These are phyloP conservation scores for Acronicta aceris DNA, from an alignment of 2,888 invertebrate genomes.

Conservation along the genomic window DNA sequence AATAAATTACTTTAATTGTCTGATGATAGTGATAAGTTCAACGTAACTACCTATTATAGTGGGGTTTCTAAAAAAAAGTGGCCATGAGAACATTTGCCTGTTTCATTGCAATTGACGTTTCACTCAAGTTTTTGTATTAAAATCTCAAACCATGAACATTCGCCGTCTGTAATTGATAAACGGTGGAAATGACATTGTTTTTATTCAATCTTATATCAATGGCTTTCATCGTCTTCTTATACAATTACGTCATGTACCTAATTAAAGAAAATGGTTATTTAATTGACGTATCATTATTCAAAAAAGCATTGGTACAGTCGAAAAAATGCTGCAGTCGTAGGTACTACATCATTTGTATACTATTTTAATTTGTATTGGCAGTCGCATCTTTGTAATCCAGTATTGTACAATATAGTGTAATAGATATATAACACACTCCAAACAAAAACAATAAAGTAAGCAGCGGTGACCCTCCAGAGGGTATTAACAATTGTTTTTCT, in stretches of 20 bases:
- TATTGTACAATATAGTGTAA: no score
- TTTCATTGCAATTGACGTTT: constrained; percentile 70
- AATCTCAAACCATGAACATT: constrained; percentile 66
- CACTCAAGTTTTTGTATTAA: constrained; percentile 67
- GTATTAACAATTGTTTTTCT: no score
- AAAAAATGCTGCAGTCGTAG: no score
- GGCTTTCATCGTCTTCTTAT: constrained; percentile 21
- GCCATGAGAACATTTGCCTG: constrained; percentile 73
- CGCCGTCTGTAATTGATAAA: constrained; percentile 43
- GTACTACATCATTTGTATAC: no score
- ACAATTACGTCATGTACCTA: constrained; percentile 5
- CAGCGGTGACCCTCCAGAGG: no score
- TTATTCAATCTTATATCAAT: constrained; percentile 17
- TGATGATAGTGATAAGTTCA: constrained; percentile 60
- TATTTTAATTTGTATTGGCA: no score
- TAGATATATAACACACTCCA: no score
- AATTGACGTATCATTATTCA: not conserved
- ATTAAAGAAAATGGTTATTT: not conserved
- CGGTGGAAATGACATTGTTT: constrained; percentile 25
- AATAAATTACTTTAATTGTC: constrained; percentile 54
- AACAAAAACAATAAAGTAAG: no score
- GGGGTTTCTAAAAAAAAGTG: constrained; percentile 65
- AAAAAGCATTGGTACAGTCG: not conserved
- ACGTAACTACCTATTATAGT: constrained; percentile 61
- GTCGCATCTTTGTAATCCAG: no score